Conservation (phyloP, 2,797 vertebrate genomes). For the Vireo griseus region DNA sequence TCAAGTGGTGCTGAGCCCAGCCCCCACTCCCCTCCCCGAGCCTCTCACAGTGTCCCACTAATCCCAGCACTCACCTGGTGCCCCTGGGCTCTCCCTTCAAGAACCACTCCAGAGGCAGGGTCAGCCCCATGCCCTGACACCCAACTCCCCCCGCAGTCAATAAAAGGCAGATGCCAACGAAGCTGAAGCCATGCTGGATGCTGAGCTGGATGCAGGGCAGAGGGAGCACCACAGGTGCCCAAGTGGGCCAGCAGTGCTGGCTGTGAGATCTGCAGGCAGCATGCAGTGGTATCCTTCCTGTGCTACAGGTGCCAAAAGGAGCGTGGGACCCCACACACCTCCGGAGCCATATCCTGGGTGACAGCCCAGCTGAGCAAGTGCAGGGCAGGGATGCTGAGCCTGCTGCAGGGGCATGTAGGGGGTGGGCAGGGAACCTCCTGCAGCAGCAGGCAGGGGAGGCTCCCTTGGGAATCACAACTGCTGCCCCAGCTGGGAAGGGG, state of each 20-base stretch:
- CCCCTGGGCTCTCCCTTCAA: not conserved
- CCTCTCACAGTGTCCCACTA: rapidly evolving
- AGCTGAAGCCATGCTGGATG: not conserved
- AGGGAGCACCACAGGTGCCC: not conserved
- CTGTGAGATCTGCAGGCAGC: not conserved
- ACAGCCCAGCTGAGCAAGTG: not conserved
- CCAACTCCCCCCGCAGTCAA: not conserved
- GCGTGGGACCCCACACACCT: rapidly evolving
- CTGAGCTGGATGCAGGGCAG: not conserved
- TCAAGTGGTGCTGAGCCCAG: not conserved
- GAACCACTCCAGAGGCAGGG: not conserved
- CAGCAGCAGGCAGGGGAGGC: not conserved
- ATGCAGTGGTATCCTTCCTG: rapidly evolving
- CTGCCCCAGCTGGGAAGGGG: not conserved
- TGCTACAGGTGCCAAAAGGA: rapidly evolving
- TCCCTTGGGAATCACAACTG: not conserved
- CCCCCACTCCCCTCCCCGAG: rapidly evolving
- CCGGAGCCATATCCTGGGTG: not conserved
- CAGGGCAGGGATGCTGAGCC: not conserved
- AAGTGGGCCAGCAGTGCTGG: not conserved
- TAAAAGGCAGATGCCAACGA: conserved; percentile 47
- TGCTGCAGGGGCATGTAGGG: rapidly evolving
- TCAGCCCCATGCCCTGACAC: not conserved
- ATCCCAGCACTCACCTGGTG: not conserved
- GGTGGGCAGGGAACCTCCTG: not conserved